A percentile compares a stretch with the other conserved stretches of the same genome.
These are phyloP conservation scores for Neoscelio sp. DNA, from an alignment of 2,888 invertebrate genomes.

Conservation along the genomic window DNA sequence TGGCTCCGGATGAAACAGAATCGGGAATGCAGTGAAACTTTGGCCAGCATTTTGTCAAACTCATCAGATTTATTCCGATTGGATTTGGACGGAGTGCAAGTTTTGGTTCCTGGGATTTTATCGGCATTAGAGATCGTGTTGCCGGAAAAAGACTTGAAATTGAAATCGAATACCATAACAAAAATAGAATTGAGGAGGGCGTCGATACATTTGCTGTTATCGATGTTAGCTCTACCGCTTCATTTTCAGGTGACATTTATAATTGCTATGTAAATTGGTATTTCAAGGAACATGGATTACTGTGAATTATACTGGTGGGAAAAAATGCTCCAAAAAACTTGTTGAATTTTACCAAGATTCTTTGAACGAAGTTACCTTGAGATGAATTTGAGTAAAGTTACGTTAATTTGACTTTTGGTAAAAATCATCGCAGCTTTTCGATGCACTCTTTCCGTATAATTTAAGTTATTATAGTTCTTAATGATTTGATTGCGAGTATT, in stretches of 20 bases:
- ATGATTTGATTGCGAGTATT: not conserved
- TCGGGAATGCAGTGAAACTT: conserved; percentile 89
- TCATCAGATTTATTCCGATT: conserved; percentile 94
- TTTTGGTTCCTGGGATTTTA: conserved; percentile 95
- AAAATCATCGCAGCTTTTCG: too few species aligned
- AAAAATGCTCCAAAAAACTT: too few species aligned
- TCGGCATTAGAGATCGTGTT: conserved; percentile 95
- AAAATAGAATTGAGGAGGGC: conserved; percentile 94
- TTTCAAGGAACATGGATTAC: too few species aligned
- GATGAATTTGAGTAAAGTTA: conserved; percentile 1
- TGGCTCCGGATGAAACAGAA: conserved; percentile 78
- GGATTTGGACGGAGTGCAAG: conserved; percentile 96
- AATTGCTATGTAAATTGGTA: too few species aligned
- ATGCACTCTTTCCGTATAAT: too few species aligned
- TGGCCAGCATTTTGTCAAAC: conserved; percentile 94
- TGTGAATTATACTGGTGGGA: too few species aligned
- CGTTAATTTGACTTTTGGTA: too few species aligned
- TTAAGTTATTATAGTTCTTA: too few species aligned
- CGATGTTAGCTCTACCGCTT: conserved; percentile 95
- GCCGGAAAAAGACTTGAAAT: conserved; percentile 92
- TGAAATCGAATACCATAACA: conserved; percentile 88
- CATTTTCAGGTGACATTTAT: conserved; percentile 89
- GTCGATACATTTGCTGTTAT: conserved; percentile 95
- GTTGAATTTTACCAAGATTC: too few species aligned
- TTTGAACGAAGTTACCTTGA: too few species aligned